These are phyloP conservation scores for Yponomeuta sedellus DNA, from an alignment of 2,888 invertebrate species.

Conservation along the genomic window DNA sequence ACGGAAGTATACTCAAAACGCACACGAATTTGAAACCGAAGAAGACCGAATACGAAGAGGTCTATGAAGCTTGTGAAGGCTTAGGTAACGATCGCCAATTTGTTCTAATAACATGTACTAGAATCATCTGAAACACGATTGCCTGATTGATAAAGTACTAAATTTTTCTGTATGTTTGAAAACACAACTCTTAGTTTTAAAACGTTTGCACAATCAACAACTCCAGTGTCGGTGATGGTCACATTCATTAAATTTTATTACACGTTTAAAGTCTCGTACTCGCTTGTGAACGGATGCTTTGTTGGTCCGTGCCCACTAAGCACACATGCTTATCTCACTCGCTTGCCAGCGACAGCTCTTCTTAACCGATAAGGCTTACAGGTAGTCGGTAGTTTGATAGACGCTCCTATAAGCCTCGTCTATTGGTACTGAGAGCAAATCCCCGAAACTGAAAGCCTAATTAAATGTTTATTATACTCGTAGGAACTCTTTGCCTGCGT, in stretches of 20 bases:
- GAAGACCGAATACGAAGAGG: conserved; percentile 52
- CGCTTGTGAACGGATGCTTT: conserved; percentile 20
- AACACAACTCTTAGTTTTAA: not conserved
- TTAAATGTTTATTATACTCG: no score
- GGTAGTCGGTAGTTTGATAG: not conserved
- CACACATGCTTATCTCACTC: conserved; percentile 18
- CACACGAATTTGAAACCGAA: conserved; percentile 42
- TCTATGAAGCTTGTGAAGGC: conserved; percentile 61
- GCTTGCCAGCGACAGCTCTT: not conserved
- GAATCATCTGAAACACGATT: not conserved
- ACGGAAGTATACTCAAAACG: conserved; percentile 62
- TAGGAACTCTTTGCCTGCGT: no score
- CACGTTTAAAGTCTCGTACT: conserved; percentile 13
- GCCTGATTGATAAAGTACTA: not conserved
- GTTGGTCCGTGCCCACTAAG: conserved; percentile 18
- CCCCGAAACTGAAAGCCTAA: no score
- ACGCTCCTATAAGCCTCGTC: not conserved
- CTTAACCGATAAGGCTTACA: conserved; percentile 1
- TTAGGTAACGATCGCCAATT: conserved; percentile 43
- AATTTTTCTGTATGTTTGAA: not conserved
- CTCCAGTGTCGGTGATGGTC: not conserved
- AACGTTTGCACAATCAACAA: conserved; percentile 2
- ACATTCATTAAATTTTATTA: conserved; percentile 23
- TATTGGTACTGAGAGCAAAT: no score
- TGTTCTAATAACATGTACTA: not conserved